Base-by-base conservation (phyloP, 2,888 invertebrate species). In the Drosophila kanekoi region DNA sequence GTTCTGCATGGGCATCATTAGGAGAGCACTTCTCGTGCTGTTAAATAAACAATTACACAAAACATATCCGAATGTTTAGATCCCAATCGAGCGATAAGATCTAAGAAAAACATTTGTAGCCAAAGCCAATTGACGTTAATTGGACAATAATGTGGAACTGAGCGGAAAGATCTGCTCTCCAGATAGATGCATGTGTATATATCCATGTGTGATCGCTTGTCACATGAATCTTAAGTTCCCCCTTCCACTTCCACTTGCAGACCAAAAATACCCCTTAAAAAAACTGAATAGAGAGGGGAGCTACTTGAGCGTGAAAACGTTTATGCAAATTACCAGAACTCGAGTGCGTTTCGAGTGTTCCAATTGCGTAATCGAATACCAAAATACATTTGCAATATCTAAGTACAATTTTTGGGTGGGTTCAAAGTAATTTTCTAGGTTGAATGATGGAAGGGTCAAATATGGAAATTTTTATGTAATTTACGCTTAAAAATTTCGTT, bases 401-500 rank as follows among this genome's bases (percentile, higher is more conserved):
- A 32, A 23, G 37, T 23, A 2, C 8, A 28, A 23, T 8, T 28
- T 28, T 28, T 28, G 28, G 28, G 28, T 6, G 23, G 28, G 28
- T 28, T 28, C 8, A 28, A 28, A 8, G 28, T 28, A 8, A 9
- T 28, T 45, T 35, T 32, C 49, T 44, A 69, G 44, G 35, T 35
- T 44, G 13, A 35, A 44, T 41, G 8, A 41, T 20, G 37, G 8
- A 62, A 69, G 77, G 77, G 71, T 72, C 68, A 72, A 67, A 74
- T 84, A 71, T 72, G 81, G 63, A 71, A 79, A 72, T 65, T 32
- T 11, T 43, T 35, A 67, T 79, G 62, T 62, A 77, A 87, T 85
- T 87, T 77, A 85, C 48, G 68, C 68, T 61, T 38, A 75, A 76
- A 80, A 70, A 88, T 87, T 80, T 87, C 72, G 77, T 83, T 90